Conservation (phyloP, 2,797 vertebrate species). For the Sciaenops ocellatus region DNA sequence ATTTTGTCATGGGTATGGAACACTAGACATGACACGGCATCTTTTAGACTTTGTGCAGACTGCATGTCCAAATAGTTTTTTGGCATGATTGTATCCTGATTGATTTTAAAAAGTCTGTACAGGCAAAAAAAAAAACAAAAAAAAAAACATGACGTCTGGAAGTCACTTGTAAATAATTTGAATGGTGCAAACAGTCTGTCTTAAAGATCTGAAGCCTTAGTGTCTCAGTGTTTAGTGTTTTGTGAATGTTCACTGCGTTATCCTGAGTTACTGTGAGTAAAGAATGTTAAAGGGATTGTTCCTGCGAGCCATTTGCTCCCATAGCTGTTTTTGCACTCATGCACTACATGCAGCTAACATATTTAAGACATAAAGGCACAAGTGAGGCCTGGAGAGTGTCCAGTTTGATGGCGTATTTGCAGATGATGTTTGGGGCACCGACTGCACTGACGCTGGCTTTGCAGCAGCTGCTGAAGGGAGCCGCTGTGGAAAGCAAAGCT, state of each 20-base stretch:
- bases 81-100: no score
- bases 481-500: background rate
- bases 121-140: no score
- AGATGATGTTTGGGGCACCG: background rate
- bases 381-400: background rate
- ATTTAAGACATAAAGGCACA: background rate
- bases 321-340: background rate
- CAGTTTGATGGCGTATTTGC: background rate
- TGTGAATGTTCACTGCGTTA: background rate
- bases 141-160: no score
- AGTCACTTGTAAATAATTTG: no score
- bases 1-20: background rate
- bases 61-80: no score
- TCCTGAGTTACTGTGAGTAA: background rate
- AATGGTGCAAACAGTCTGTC: no score
- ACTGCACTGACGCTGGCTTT: background rate
- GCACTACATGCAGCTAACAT: background rate
- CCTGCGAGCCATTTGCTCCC: background rate
- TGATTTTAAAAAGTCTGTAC: no score
- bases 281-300: background rate
- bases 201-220: no score
- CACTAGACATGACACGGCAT: background rate
- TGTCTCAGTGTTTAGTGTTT: background rate
- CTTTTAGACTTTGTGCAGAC: background rate
- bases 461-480: background rate